phyloP scores from a whole-genome alignment of 2,888 invertebrate species.

The Shargacucullia verbasci region DNA sequence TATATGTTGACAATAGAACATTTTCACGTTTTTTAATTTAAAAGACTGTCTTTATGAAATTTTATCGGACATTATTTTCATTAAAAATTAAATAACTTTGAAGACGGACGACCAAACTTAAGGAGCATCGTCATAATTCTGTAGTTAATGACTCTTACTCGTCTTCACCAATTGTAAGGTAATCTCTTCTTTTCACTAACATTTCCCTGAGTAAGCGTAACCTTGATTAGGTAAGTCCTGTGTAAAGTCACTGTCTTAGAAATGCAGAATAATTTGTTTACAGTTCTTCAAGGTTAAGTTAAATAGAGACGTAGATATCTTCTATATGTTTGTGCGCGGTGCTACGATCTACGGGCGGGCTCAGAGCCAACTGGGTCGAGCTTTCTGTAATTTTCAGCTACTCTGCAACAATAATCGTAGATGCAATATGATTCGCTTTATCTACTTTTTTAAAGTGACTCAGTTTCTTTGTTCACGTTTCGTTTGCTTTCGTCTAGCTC shows the following conservation, averaged over 20 bases:
- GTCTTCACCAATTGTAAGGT: no score
- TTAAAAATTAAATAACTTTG: no score
- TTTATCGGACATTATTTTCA: no score
- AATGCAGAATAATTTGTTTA: constrained; percentile 42
- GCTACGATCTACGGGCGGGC: constrained; percentile 74
- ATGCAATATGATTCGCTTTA: constrained; percentile 50
- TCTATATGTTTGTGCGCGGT: constrained; percentile 62
- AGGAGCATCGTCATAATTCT: no score
- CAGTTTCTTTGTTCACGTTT: constrained; percentile 36
- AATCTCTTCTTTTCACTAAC: background rate
- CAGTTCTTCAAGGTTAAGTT: constrained; percentile 71
- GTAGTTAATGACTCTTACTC: no score
- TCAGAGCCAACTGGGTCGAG: constrained; percentile 86
- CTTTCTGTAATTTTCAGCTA: constrained; percentile 82
- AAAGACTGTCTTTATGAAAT: no score
- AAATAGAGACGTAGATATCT: constrained; percentile 65
- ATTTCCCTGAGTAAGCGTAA: background rate
- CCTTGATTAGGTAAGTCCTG: background rate
- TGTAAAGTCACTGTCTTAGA: constrained; percentile 17
- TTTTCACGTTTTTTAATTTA: no score
- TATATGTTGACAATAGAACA: no score
- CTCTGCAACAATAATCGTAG: constrained; percentile 68
- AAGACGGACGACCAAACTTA: no score
- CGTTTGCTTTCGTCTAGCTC: constrained; percentile 15
- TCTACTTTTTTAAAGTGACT: constrained; percentile 33